Evolutionary conservation across 2,113 vertebrate genomes (phyloP).

Genomic region (Morphnarchus princeps): DNA sequence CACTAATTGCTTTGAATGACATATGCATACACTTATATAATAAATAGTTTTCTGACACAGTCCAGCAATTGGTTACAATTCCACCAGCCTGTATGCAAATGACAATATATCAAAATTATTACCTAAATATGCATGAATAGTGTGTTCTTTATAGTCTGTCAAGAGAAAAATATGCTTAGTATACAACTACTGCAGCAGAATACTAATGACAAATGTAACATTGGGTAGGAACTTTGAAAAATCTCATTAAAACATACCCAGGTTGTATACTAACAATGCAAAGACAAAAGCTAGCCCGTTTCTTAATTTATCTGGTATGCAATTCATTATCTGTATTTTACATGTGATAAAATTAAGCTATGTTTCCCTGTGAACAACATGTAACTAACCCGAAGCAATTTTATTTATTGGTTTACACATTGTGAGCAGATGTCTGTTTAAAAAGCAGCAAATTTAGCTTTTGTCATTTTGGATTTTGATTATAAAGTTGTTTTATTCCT

Average conservation of each 20-base stretch:
- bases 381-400: not conserved
- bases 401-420: not conserved
- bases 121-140: not conserved
- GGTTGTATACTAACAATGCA: not conserved
- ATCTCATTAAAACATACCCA: not conserved
- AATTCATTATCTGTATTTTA: not conserved
- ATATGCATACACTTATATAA: not conserved
- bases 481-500: not conserved
- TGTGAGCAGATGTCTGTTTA: not conserved
- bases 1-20: not conserved
- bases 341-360: not conserved
- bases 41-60: not conserved
- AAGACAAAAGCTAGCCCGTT: not conserved
- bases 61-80: not conserved
- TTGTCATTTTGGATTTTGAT: constrained; percentile 22
- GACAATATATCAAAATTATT: not conserved
- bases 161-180: constrained; percentile 20
- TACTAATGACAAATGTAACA: not conserved
- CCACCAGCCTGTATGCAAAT: not conserved
- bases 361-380: not conserved
- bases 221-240: not conserved
- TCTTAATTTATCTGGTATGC: not conserved
- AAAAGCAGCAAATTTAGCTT: constrained; percentile 5
- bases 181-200: not conserved
- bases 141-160: not conserved